Evolutionary conservation across 2,888 invertebrate genomes (phyloP), one percentile per base, ranked within the genome.

Genomic region (Eristalis tenax): DNA sequence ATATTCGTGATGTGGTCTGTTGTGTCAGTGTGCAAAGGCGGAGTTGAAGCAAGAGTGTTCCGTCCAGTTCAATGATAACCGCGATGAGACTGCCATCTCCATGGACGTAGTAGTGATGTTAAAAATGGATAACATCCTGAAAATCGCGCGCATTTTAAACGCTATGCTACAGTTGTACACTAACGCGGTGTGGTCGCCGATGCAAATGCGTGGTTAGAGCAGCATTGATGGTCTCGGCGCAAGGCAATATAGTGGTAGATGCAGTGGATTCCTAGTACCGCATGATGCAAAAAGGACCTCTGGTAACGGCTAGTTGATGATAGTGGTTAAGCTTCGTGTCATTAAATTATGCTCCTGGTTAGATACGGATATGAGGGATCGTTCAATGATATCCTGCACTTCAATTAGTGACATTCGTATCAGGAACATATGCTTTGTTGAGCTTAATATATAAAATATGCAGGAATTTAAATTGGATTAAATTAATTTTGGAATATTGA

Each of bases 201-300:
- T 87, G 83, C 87, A 83, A 83, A 87, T 83, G 83, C 75, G 83
- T 79, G 86, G 86, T 87, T 86, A 78, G 77, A 57, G 68, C 74
- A 86, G 78, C 82, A 73, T 74, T 73, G 82, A 78, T 59, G 85
- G 73, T 57, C 65, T 66, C 69, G 43, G 65, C 23, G 70, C n/a
- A 66, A 28, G 23, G 50, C 22, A 59, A 35, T 70, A 68, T 11
- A 66, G 43, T n/a, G 66, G 71, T 57, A 40, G 57, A 50, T 13
- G 28, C 70, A 82, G 82, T 78, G 73, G 69, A 83, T 83, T 78
- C 73, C 65, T 66, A 86, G 74, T 65, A 81, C 63, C 66, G n/a
- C 69, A 77, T 61, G 57, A 70, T 56, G 77, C 73, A 59, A 83
- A 86, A 64, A 28, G 73, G 68, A 64, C 82, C 73, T 59, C 59